Percentiles rank a stretch among this genome's conserved stretches.
phyloP scores from a whole-genome alignment of 2,797 vertebrate species.

The Morelia viridis region DNA sequence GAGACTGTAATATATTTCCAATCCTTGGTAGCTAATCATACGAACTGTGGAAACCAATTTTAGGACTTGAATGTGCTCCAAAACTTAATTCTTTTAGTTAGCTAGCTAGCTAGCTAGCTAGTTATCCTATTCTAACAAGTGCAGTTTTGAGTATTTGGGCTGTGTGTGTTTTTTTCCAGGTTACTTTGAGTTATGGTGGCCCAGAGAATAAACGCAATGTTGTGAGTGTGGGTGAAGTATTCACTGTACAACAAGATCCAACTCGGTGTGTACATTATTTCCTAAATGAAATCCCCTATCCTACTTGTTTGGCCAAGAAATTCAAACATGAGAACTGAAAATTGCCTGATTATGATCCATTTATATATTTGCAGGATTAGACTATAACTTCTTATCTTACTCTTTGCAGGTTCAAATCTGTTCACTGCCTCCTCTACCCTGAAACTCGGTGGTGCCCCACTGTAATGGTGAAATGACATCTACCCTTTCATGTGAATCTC shows the following conservation, averaged over 20 bases:
- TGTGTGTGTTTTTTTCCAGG: slow-evolving; percentile 69
- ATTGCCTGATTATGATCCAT: not conserved
- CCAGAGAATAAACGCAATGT: slow-evolving; percentile 91
- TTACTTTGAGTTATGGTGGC: slow-evolving; percentile 94
- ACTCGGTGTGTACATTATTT: slow-evolving; percentile 78
- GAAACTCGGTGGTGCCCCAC: slow-evolving; percentile 87
- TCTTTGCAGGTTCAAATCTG: slow-evolving; percentile 85
- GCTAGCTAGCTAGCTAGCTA: not conserved
- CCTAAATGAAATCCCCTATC: not conserved
- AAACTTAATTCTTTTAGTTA: not conserved
- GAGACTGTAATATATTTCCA: not conserved
- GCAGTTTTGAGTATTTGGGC: not conserved
- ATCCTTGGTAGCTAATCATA: not conserved
- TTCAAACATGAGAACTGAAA: not conserved
- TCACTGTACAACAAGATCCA: slow-evolving; percentile 88
- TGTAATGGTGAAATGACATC: slow-evolving; percentile 47
- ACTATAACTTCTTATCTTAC: not conserved
- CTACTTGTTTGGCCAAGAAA: not conserved
- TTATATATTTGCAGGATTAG: not conserved
- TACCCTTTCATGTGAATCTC: slow-evolving; percentile 9
- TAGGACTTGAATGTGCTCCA: not conserved
- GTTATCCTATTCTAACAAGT: not conserved
- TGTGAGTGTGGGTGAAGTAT: slow-evolving; percentile 81
- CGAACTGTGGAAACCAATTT: not conserved
- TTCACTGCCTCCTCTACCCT: slow-evolving; percentile 92